Base-by-base conservation (phyloP, 1,140 invertebrate species). In the Campodea augens region DNA sequence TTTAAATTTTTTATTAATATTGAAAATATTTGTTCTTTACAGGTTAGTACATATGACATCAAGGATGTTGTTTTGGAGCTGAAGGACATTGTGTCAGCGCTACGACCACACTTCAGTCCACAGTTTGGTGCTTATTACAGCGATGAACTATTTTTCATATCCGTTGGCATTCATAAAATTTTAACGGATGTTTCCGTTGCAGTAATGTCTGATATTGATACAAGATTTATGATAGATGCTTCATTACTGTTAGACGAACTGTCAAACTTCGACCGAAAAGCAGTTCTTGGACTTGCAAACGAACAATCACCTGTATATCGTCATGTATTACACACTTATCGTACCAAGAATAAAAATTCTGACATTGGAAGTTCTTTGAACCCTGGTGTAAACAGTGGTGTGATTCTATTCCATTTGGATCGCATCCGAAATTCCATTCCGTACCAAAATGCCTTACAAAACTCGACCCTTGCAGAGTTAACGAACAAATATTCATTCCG, bases 271-370 rank as follows among this genome's bases (percentile, higher is more conserved):
- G 57, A 75, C 1, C 64, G 66, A 52, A 1, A 32, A n/a, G 68
- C 78, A 49, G 56, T 87, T 0, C 81, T 86, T 51, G 85, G 81
- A 0, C 61, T 87, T 13, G 77, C 78, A 0, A 72, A 73, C 3
- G 84, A 89, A 60, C 62, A 81, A 22, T 80, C 81, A 1, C 81
- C 83, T 1, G 83, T 87, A 1, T 89, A 88, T 57, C 66, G 75
- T 13, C 82, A 88, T 55, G 71, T 81, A 44, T 63, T 89, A 2
- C 75, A 78, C 47, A 54, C 66, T 5, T 87, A 83, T 57, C 65
- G 78, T 24, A 65, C 61, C 15, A 65, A 70, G 25, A 63, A 78
- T 56, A 70, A 71, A 1, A 61, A 67, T 10, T 78, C 77, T 3
- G 57, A 55, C 7, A 69, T 78, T 36, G 78, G 78, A 22, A 61